phyloP scores from a whole-genome alignment of 2,797 vertebrate species.

The Atherinosoma microstoma region DNA sequence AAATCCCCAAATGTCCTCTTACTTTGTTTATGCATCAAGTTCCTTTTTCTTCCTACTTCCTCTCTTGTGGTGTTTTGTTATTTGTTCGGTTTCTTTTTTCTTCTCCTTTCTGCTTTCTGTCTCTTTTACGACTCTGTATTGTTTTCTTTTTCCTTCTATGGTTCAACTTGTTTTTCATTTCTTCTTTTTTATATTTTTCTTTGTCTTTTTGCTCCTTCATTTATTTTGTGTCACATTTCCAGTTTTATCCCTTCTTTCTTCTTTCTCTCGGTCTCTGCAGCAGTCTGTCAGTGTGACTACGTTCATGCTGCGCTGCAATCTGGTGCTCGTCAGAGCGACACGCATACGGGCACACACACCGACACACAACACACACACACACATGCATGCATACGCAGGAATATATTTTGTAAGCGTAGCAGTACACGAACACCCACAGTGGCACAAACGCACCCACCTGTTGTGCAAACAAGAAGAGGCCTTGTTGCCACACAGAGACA shows the following conservation, averaged over 20 bases:
- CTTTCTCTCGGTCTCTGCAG: constrained; percentile 1
- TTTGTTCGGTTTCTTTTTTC: not conserved
- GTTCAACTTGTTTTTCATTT: constrained; percentile 3
- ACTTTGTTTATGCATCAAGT: constrained; percentile 44
- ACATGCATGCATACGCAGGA: not conserved
- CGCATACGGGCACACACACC: constrained; percentile 8
- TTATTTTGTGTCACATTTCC: not conserved
- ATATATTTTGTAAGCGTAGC: constrained; percentile 3
- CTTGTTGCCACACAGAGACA: constrained; percentile 18
- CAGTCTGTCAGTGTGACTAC: constrained; percentile 31
- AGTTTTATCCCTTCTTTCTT: too few relatives aligned
- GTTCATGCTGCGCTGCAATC: constrained; percentile 58
- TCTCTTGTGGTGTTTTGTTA: constrained; percentile 18
- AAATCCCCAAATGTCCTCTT: constrained; percentile 41
- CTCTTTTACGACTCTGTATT: not conserved
- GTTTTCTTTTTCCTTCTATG: not conserved
- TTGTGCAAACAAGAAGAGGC: constrained; percentile 31
- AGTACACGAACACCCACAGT: not conserved
- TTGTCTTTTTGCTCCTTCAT: not conserved
- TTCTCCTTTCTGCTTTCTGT: not conserved
- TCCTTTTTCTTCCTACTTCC: constrained; percentile 46
- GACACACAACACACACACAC: not conserved
- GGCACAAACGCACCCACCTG: constrained; percentile 27
- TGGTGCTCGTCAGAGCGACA: constrained; percentile 41
- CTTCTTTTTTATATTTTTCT: not conserved